phyloP scores from a whole-genome alignment of 2,113 vertebrate species.

The Octodon degus region DNA sequence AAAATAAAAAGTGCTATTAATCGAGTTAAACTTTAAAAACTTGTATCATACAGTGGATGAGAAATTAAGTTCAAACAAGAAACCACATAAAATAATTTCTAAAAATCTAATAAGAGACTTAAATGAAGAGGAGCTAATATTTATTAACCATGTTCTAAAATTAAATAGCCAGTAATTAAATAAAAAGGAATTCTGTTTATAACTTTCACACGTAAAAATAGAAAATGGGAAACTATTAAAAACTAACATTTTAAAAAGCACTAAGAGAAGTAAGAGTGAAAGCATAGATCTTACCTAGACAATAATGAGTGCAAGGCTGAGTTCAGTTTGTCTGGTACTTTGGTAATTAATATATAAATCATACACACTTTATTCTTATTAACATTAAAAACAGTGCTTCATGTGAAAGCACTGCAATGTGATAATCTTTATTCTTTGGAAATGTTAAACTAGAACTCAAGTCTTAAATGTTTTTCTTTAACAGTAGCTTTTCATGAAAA shows the following conservation, averaged over 20 bases:
- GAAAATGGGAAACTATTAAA: neutral
- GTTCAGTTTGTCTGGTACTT: neutral
- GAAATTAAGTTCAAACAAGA: neutral
- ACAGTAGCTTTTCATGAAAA: constrained; percentile 18
- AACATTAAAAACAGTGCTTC: neutral
- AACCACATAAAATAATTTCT: neutral
- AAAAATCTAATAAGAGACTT: constrained; percentile 3
- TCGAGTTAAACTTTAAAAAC: neutral
- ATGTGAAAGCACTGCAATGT: neutral
- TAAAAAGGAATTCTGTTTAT: neutral
- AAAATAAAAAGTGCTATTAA: neutral
- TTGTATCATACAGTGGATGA: neutral
- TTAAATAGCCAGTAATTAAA: neutral
- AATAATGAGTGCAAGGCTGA: neutral
- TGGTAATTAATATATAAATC: neutral
- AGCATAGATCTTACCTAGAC: neutral
- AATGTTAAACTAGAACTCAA: neutral
- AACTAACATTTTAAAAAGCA: neutral
- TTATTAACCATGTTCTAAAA: neutral
- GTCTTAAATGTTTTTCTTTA: neutral
- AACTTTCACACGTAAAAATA: neutral
- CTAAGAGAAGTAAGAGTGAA: neutral
- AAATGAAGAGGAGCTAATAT: constrained; percentile 1
- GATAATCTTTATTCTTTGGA: neutral
- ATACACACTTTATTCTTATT: neutral